Evolutionary conservation across 2,797 vertebrate genomes (phyloP).

Genomic region (Pseudochaenichthys georgianus): DNA sequence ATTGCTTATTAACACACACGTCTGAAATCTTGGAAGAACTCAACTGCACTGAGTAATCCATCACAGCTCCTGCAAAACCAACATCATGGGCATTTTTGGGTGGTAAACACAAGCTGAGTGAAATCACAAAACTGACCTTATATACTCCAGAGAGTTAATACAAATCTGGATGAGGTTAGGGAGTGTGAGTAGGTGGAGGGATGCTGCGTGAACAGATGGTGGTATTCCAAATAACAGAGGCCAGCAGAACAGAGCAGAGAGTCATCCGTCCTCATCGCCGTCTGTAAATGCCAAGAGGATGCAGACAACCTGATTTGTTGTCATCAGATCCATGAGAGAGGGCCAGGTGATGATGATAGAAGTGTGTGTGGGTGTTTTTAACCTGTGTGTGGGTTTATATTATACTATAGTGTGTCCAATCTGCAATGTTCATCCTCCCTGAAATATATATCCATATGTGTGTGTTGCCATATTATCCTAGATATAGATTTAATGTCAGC

Average conservation of each 20-base stretch:
- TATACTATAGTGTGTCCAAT: neutral
- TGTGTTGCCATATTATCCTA: slow-evolving; percentile 72
- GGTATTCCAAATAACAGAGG: slow-evolving; percentile 52
- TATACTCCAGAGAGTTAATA: slow-evolving; percentile 25
- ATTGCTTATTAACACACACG: neutral
- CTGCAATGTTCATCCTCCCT: neutral
- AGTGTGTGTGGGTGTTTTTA: slow-evolving; percentile 16
- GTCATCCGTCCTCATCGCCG: slow-evolving; percentile 73
- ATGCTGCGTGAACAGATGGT: slow-evolving; percentile 8
- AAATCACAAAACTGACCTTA: slow-evolving; percentile 29
- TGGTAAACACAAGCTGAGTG: slow-evolving; percentile 17
- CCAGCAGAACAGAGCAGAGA: slow-evolving; percentile 45
- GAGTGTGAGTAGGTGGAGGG: neutral
- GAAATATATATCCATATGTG: slow-evolving; percentile 53
- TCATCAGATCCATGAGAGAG: slow-evolving; percentile 63
- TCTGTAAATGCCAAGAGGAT: slow-evolving; percentile 77
- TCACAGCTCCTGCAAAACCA: neutral
- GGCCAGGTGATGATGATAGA: slow-evolving; percentile 63
- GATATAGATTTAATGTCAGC: slow-evolving; percentile 84
- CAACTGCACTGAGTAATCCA: neutral
- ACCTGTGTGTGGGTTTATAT: slow-evolving; percentile 3
- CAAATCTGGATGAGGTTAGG: slow-evolving; percentile 22
- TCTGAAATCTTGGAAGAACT: neutral
- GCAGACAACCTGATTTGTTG: slow-evolving; percentile 73
- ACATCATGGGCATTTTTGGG: neutral